phyloP scores from a whole-genome alignment of 1,140 invertebrate genomes.

The Micrasema longulum region DNA sequence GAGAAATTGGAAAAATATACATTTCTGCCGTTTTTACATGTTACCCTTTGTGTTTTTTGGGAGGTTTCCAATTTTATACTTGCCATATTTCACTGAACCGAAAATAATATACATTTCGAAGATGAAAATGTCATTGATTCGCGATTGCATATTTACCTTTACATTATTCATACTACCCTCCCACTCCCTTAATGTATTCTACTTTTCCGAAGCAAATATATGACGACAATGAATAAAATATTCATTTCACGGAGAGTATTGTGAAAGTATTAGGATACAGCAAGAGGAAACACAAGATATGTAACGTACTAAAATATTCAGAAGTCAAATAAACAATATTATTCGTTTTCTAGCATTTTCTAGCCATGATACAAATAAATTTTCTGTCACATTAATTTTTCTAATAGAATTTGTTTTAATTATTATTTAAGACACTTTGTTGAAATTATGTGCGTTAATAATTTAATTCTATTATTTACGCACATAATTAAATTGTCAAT shows the following conservation, averaged over 20 bases:
- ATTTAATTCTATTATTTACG: too few species aligned
- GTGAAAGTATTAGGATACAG: background rate
- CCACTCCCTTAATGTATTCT: background rate
- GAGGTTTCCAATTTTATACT: background rate
- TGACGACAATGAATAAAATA: conserved; percentile 24
- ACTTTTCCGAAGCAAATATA: background rate
- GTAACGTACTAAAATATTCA: background rate
- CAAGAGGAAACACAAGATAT: background rate
- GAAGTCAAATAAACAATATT: background rate
- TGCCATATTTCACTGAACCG: background rate
- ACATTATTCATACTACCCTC: conserved; percentile 9
- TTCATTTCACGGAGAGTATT: conserved; percentile 3
- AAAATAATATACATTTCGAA: background rate
- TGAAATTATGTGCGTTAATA: too few species aligned
- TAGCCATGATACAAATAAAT: too few species aligned
- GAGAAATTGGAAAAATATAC: too few species aligned
- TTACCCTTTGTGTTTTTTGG: too few species aligned
- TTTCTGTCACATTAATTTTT: too few species aligned
- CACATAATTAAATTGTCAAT: too few species aligned
- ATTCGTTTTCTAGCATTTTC: too few species aligned
- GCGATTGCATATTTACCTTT: conserved; percentile 20
- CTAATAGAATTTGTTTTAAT: too few species aligned
- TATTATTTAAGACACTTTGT: too few species aligned
- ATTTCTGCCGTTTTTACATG: too few species aligned
- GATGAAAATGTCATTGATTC: conserved; percentile 9